Evolutionary conservation across 2,888 invertebrate genomes (phyloP).

Genomic region (Hemicrepidius hirtus): DNA sequence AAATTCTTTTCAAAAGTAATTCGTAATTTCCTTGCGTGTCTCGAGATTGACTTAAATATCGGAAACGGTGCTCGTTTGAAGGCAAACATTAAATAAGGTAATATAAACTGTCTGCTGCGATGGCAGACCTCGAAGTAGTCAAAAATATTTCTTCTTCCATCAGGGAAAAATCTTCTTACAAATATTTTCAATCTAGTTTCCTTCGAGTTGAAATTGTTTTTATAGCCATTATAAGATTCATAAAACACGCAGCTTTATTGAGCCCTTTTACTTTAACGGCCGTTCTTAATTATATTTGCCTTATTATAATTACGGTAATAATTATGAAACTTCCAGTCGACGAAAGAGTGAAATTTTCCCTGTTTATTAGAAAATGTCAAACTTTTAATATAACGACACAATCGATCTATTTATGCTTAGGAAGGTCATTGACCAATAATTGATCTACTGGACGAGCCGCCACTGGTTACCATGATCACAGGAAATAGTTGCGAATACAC

Average conservation of each 20-base stretch:
- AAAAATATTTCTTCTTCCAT: not conserved
- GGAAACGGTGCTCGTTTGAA: slow-evolving; percentile 8
- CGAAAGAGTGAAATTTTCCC: not conserved
- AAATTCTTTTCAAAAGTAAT: not conserved
- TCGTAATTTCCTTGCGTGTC: slow-evolving; percentile 24
- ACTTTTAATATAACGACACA: slow-evolving; percentile 7
- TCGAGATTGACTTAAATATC: slow-evolving; percentile 11
- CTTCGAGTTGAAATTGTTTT: slow-evolving; percentile 3
- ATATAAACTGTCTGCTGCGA: slow-evolving; percentile 4
- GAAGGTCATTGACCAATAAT: too few species aligned
- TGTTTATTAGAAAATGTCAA: not conserved
- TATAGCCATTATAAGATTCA: slow-evolving; percentile 13
- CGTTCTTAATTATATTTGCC: slow-evolving; percentile 17
- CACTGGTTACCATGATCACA: too few species aligned
- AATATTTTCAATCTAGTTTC: slow-evolving; percentile 1
- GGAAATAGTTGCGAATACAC: too few species aligned
- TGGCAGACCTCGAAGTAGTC: not conserved
- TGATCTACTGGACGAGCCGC: too few species aligned
- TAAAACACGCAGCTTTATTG: slow-evolving; percentile 11
- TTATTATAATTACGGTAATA: slow-evolving; percentile 17
- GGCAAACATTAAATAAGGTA: slow-evolving; percentile 14
- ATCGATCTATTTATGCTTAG: not conserved
- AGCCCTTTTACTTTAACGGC: slow-evolving; percentile 14
- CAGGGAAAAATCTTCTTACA: not conserved
- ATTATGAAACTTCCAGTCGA: slow-evolving; percentile 11